Conservation (phyloP, 1,140 invertebrate genomes). For the Andricus grossulariae region DNA sequence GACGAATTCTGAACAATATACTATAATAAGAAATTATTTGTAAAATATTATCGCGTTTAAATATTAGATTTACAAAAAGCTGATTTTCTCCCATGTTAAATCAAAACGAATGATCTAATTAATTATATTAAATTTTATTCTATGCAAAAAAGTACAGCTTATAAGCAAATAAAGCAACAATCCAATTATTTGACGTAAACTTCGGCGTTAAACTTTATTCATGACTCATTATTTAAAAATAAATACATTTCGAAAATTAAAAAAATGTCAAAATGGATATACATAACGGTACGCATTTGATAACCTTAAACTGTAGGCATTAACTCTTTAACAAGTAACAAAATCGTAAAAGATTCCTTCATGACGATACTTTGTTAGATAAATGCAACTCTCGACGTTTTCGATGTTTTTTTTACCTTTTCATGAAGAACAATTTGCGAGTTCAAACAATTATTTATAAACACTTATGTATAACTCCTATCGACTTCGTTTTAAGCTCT, state of each 20-base stretch:
- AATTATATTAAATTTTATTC: too few species aligned
- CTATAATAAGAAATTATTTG: too few species aligned
- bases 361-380: slow-evolving; percentile 33
- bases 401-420: slow-evolving; percentile 22
- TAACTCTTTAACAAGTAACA: slow-evolving; percentile 44
- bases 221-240: slow-evolving; percentile 35
- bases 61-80: too few species aligned
- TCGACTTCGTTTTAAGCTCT: too few species aligned
- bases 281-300: slow-evolving; percentile 6
- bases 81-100: too few species aligned
- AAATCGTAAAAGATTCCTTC: slow-evolving; percentile 39
- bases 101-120: too few species aligned
- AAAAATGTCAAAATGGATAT: slow-evolving; percentile 32
- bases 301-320: slow-evolving; percentile 15
- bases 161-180: too few species aligned
- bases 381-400: slow-evolving; percentile 51
- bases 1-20: too few species aligned
- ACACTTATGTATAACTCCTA: too few species aligned
- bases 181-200: background rate
- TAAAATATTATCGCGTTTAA: too few species aligned
- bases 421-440: background rate
- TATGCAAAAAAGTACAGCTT: too few species aligned
- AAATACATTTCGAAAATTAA: slow-evolving; percentile 40
- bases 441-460: too few species aligned
- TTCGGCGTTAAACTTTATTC: slow-evolving; percentile 36